These are phyloP conservation scores for Jaculus jaculus DNA, from an alignment of 2,113 vertebrate genomes.

Conservation along the genomic window DNA sequence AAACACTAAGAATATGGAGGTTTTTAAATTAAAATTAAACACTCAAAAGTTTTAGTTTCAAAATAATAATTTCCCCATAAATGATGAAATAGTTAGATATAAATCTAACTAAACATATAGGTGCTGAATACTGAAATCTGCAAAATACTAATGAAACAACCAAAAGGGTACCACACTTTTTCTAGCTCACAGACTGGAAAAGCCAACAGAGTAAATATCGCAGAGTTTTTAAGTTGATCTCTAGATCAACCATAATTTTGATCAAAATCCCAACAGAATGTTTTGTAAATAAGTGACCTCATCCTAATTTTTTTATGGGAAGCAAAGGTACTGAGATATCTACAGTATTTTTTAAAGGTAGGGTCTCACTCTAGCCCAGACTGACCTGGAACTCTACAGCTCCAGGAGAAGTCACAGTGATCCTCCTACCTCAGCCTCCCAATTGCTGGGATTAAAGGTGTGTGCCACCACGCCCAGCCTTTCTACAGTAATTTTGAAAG, in stretches of 20 bases:
- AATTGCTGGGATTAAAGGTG: too few relatives aligned
- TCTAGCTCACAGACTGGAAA: neutral
- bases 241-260: neutral
- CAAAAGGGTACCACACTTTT: neutral
- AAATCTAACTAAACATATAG: neutral
- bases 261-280: neutral
- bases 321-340: slow-evolving; percentile 7
- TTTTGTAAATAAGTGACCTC: neutral
- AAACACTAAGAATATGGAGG: neutral
- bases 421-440: too few relatives aligned
- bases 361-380: too few relatives aligned
- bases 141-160: slow-evolving; percentile 15
- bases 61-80: neutral
- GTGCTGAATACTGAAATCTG: neutral
- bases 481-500: too few relatives aligned
- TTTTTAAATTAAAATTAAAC: neutral
- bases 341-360: neutral
- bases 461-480: too few relatives aligned
- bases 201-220: neutral
- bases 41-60: neutral
- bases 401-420: too few relatives aligned
- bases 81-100: neutral
- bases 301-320: neutral
- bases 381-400: too few relatives aligned
- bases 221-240: neutral